These are phyloP conservation scores for Drosophila punjabiensis DNA, from an alignment of 1,140 invertebrate genomes.

Conservation along the genomic window DNA sequence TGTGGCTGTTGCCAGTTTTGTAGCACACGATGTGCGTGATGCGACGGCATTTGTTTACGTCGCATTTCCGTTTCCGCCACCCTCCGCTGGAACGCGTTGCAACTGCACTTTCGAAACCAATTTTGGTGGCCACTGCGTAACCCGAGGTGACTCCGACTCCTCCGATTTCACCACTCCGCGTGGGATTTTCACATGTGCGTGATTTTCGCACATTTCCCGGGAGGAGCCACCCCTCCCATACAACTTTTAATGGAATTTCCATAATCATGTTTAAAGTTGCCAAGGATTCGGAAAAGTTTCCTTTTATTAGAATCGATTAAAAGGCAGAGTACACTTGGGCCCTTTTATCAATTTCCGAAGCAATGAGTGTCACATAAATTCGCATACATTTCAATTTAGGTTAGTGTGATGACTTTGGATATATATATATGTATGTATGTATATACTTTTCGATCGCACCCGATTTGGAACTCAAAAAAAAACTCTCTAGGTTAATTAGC, in stretches of 20 bases:
- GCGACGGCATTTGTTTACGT: conserved; percentile 68
- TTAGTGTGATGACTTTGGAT: neutral
- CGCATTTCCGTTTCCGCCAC: conserved; percentile 70
- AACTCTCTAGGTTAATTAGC: neutral
- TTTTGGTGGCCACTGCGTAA: conserved; percentile 42
- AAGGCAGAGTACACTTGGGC: neutral
- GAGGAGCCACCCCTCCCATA: conserved; percentile 14
- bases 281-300: conserved; percentile 6
- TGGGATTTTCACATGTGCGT: conserved; percentile 50
- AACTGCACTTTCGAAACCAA: conserved; percentile 29
- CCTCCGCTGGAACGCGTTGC: conserved; percentile 14
- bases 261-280: conserved; percentile 67
- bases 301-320: conserved; percentile 27
- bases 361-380: neutral
- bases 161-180: neutral
- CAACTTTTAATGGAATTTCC: conserved; percentile 77
- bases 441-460: neutral
- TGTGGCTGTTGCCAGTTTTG: conserved; percentile 24
- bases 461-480: neutral
- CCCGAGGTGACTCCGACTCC: conserved; percentile 32
- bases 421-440: conserved; percentile 11
- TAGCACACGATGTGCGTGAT: conserved; percentile 65
- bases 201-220: conserved; percentile 64
- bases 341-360: neutral
- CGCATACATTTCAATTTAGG: neutral